Evolutionary conservation across 2,888 invertebrate genomes (phyloP), one percentile per base, ranked within the genome.

Genomic region (Theodoxus fluviatilis): DNA sequence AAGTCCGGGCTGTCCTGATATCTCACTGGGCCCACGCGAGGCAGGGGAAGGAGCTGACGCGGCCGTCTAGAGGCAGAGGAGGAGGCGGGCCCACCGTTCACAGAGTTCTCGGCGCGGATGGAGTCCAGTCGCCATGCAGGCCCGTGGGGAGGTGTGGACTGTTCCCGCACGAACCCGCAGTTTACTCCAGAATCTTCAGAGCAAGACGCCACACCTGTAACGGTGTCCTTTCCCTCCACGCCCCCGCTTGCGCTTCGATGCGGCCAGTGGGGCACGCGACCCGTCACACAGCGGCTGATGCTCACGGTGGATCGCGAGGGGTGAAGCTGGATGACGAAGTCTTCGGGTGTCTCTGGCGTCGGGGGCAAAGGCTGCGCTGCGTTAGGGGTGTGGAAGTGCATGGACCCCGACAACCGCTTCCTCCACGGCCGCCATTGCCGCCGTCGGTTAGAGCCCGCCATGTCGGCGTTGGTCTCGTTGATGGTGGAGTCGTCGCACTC

Each of bases 271-370:
- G 2, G 28, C 6, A 18, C 35, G 15, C 9, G 18, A 37, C 4
- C 15, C 31, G n/a, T 12, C 18, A 18, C 38, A 38, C 12, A 2
- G 63, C 22, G 18, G 28, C 38, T 28, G 22, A 28, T n/a, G 31
- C 59, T 47, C 33, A 66, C 65, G 38, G 68, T 64, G n/a, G 61
- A 64, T 12, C 43, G 40, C 15, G 67, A 74, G 15, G 66, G 47
- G 18, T 64, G 68, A 31, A 70, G 38, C 6, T 43, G n/a, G 12
- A 72, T 70, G 3, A 43, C 35, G 35, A 22, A 40, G 9, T 69
- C 71, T 9, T 71, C 73, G 1, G 72, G 73, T 12, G 70, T 72
- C 33, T 68, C 73, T 33, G 75, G 73, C 6, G 75, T 72, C 9
- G 73, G 55, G 28, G 69, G 69, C 47, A 69, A 38, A 35, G 55